Evolutionary conservation across 2,888 invertebrate genomes (phyloP).

Genomic region (Villa cingulata): DNA sequence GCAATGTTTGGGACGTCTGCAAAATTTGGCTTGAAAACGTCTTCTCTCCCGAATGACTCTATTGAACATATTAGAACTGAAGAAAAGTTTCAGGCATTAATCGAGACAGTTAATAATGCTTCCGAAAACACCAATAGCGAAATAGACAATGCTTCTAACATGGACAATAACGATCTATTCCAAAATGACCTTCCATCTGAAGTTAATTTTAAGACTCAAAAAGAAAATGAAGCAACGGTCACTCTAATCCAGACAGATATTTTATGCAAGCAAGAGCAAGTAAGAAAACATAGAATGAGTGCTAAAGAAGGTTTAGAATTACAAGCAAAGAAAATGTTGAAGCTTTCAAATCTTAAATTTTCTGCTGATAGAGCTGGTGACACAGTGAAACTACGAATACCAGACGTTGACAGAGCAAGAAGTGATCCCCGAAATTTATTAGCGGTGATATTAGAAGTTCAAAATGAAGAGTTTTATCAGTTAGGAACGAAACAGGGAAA

Average conservation of each 20-base stretch:
- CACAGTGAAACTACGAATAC: not conserved
- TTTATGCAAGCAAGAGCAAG: not conserved
- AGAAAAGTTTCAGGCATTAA: too few relatives aligned
- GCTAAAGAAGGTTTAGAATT: not conserved
- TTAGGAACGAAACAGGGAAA: not conserved
- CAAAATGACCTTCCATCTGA: too few relatives aligned
- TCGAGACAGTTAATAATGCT: not conserved
- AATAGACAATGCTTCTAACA: not conserved
- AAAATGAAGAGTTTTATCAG: not conserved
- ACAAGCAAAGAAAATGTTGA: not conserved
- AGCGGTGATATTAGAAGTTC: not conserved
- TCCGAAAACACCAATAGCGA: not conserved
- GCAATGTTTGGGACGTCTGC: conserved; percentile 24
- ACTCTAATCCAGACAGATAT: not conserved
- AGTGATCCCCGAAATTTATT: not conserved
- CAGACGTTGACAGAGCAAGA: not conserved
- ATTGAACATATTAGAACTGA: not conserved
- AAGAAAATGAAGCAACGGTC: not conserved
- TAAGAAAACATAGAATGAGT: not conserved
- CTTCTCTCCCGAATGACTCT: not conserved
- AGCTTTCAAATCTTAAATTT: not conserved
- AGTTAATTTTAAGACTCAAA: too few relatives aligned
- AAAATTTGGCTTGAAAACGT: not conserved
- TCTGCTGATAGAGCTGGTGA: not conserved
- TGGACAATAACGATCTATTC: too few relatives aligned